phyloP scores from a whole-genome alignment of 2,888 invertebrate genomes.

The Ligdia adustata region DNA sequence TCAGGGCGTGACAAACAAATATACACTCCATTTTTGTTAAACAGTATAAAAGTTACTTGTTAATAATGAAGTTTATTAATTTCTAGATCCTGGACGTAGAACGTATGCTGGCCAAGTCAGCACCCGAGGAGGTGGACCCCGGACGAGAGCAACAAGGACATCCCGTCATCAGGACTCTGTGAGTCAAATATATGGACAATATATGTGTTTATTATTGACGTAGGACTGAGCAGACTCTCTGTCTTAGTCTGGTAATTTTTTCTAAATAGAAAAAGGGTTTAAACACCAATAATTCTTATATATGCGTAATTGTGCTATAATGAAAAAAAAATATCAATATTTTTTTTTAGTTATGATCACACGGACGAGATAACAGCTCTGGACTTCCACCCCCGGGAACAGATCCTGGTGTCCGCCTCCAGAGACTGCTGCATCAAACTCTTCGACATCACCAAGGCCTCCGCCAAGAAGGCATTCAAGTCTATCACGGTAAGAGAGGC shows the following conservation, averaged over 20 bases:
- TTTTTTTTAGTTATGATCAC: conserved; percentile 90
- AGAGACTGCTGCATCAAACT: conserved; percentile 97
- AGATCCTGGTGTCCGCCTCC: conserved; percentile 97
- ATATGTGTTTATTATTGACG: too few relatives aligned
- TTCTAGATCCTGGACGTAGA: conserved; percentile 97
- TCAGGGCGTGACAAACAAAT: too few relatives aligned
- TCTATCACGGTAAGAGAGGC: conserved; percentile 95
- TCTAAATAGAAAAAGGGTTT: too few relatives aligned
- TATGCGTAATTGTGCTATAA: too few relatives aligned
- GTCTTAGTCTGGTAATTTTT: too few relatives aligned
- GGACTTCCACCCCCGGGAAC: conserved; percentile 98
- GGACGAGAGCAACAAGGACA: conserved; percentile 96
- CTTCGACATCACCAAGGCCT: conserved; percentile 99
- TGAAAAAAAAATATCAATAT: not conserved
- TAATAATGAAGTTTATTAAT: too few relatives aligned
- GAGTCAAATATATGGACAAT: too few relatives aligned
- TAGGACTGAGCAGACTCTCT: too few relatives aligned
- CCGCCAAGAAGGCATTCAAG: conserved; percentile 98
- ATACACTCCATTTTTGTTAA: too few relatives aligned
- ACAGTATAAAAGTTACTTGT: too few relatives aligned
- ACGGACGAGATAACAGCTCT: conserved; percentile 98
- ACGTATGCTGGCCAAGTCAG: conserved; percentile 98
- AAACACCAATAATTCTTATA: too few relatives aligned
- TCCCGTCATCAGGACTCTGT: conserved; percentile 97
- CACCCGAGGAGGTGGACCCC: conserved; percentile 93